Evolutionary conservation across 1,140 invertebrate species (phyloP).

Genomic region (Drosophila mojavensis): DNA sequence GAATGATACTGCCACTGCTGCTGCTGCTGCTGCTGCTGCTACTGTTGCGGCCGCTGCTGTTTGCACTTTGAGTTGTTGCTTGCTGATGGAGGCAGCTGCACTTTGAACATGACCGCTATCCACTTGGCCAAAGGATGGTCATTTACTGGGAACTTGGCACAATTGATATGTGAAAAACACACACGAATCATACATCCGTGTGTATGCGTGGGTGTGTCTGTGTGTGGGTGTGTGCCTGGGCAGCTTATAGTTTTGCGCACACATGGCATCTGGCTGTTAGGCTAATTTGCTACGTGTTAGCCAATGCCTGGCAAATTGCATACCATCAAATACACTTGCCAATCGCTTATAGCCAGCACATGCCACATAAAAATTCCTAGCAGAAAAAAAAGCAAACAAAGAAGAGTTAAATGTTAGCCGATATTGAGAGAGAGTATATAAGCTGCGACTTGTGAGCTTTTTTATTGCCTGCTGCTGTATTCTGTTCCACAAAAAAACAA

Average conservation of each 20-base stretch:
- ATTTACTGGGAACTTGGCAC: slow-evolving; percentile 47
- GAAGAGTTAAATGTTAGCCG: slow-evolving; percentile 2
- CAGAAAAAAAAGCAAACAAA: not conserved
- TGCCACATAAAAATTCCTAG: slow-evolving; percentile 21
- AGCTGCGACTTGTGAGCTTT: slow-evolving; percentile 13
- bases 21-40: slow-evolving; percentile 30
- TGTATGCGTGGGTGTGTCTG: not conserved
- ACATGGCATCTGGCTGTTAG: slow-evolving; percentile 24
- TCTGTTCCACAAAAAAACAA: slow-evolving; percentile 33
- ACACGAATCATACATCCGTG: slow-evolving; percentile 20
- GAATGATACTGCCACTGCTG: slow-evolving; percentile 4
- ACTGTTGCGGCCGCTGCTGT: slow-evolving; percentile 42
- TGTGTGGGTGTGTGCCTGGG: slow-evolving; percentile 35
- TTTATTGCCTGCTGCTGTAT: slow-evolving; percentile 5
- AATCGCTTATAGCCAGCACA: slow-evolving; percentile 3
- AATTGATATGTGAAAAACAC: slow-evolving; percentile 48
- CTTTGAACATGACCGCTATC: slow-evolving; percentile 56
- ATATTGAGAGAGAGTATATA: slow-evolving; percentile 8
- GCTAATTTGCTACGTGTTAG: slow-evolving; percentile 30
- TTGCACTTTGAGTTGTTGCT: slow-evolving; percentile 38
- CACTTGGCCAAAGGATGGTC: slow-evolving; percentile 51
- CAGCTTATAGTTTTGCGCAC: slow-evolving; percentile 15
- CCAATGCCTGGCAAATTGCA: slow-evolving; percentile 39
- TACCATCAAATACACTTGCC: slow-evolving; percentile 21
- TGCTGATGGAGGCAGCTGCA: slow-evolving; percentile 43